A percentile compares a stretch with the other conserved stretches of the same genome.
Evolutionary conservation across 1,140 invertebrate genomes (phyloP).

Genomic region (Drosophila bocqueti): DNA sequence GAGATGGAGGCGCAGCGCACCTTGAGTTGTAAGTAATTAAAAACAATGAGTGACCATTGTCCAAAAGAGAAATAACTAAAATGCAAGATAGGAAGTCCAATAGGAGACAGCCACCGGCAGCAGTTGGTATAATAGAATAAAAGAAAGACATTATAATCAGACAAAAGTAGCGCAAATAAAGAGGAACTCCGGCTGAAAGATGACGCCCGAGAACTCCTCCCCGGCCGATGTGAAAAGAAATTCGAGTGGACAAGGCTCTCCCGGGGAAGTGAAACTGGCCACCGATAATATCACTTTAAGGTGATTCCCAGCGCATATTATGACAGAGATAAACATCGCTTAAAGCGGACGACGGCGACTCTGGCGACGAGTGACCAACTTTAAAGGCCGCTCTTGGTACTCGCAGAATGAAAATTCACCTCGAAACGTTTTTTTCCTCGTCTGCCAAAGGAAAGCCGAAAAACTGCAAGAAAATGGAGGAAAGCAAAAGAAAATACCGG

Average conservation of each 20-base stretch:
- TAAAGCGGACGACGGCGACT: slow-evolving; percentile 45
- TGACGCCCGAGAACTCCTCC: slow-evolving; percentile 28
- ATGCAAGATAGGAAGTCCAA: slow-evolving; percentile 19
- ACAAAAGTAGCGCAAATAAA: slow-evolving; percentile 55
- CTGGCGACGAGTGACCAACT: slow-evolving; percentile 53
- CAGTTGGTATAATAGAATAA: slow-evolving; percentile 16
- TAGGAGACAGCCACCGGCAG: slow-evolving; percentile 12
- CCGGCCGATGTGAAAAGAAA: slow-evolving; percentile 28
- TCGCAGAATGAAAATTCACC: slow-evolving; percentile 73
- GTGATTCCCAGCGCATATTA: slow-evolving; percentile 83
- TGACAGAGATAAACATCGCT: slow-evolving; percentile 81
- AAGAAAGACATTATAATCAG: slow-evolving; percentile 54
- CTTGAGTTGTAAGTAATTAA: slow-evolving; percentile 42
- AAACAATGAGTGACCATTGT: slow-evolving; percentile 69
- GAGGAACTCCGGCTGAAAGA: slow-evolving; percentile 22
- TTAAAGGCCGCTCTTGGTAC: slow-evolving; percentile 57
- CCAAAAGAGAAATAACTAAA: slow-evolving; percentile 30
- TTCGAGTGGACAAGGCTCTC: slow-evolving; percentile 40
- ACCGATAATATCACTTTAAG: slow-evolving; percentile 76
- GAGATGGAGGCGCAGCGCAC: slow-evolving; percentile 22
- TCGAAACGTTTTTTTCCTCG: slow-evolving; percentile 22
- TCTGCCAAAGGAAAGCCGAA: slow-evolving; percentile 37
- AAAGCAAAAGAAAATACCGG: slow-evolving; percentile 48
- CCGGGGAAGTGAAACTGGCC: slow-evolving; percentile 35
- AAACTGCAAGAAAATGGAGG: slow-evolving; percentile 58